Percentiles rank a stretch among this genome's conserved stretches.
Evolutionary conservation across 2,888 invertebrate species (phyloP).

Genomic region (Epinotia brunnichana): DNA sequence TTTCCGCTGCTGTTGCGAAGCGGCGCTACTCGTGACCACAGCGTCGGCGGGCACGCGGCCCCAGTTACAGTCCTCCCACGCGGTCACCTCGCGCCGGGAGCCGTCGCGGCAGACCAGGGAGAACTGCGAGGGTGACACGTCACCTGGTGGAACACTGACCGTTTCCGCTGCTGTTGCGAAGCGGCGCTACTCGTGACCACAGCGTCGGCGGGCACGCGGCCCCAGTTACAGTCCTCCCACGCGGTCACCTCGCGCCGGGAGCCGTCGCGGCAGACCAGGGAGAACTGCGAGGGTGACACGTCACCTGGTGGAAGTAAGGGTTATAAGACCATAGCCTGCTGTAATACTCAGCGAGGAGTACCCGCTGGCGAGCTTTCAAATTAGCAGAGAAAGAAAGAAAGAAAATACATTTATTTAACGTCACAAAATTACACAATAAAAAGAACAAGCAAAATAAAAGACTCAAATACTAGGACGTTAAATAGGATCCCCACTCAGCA

Average conservation of each 20-base stretch:
- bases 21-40: slow-evolving; percentile 50
- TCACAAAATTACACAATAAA: too few species aligned
- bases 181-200: slow-evolving; percentile 93
- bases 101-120: too few species aligned
- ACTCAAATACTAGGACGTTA: too few species aligned
- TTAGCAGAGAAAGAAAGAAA: too few species aligned
- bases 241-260: slow-evolving; percentile 86
- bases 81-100: background rate
- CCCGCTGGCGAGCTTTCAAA: too few species aligned
- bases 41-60: too few species aligned
- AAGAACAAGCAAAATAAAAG: too few species aligned
- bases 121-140: slow-evolving; percentile 73
- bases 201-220: slow-evolving; percentile 91
- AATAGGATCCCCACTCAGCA: too few species aligned
- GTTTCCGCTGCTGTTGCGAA: slow-evolving; percentile 78
- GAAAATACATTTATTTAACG: too few species aligned
- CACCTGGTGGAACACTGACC: slow-evolving; percentile 62
- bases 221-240: slow-evolving; percentile 93
- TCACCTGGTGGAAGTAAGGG: slow-evolving; percentile 75
- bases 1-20: slow-evolving; percentile 73
- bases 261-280: slow-evolving; percentile 92
- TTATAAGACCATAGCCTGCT: too few species aligned
- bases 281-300: slow-evolving; percentile 87
- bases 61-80: background rate
- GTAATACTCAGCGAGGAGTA: too few species aligned